Percentiles rank a stretch among this genome's conserved stretches.
These are phyloP conservation scores for Accipiter virgatus DNA, from an alignment of 2,113 vertebrate genomes.

Conservation along the genomic window DNA sequence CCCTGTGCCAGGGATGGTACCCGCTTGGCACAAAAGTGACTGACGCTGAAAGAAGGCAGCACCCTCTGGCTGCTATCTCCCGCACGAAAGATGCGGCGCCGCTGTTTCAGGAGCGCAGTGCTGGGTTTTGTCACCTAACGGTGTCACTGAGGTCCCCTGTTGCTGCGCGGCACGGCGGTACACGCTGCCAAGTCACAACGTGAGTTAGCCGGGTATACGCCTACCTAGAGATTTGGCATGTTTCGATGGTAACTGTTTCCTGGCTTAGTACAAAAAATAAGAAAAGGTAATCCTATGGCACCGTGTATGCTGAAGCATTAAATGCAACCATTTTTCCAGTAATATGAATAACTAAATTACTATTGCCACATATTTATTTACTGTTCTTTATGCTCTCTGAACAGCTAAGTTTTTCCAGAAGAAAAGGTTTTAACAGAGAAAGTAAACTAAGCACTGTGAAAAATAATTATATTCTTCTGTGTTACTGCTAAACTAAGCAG, in stretches of 20 bases:
- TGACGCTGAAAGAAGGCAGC: not conserved
- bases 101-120: not conserved
- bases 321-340: conserved; percentile 38
- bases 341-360: conserved; percentile 30
- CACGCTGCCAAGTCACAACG: not conserved
- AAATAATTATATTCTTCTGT: conserved; percentile 40
- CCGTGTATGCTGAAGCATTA: conserved; percentile 1
- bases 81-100: not conserved
- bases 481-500: conserved; percentile 10
- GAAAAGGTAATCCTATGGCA: not conserved
- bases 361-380: conserved; percentile 16
- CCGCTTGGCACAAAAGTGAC: not conserved
- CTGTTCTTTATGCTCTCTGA: conserved; percentile 40
- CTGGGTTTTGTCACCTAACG: not conserved
- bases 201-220: not conserved
- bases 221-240: not conserved
- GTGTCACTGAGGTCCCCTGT: not conserved
- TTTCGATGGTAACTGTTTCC: not conserved
- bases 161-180: not conserved
- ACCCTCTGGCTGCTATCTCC: not conserved
- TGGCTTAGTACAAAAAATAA: not conserved
- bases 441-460: conserved; percentile 33
- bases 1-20: not conserved
- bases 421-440: conserved; percentile 49
- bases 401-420: conserved; percentile 51